These are phyloP conservation scores for Planiliza haematocheilus DNA, from an alignment of 2,113 vertebrate species.

Conservation along the genomic window DNA sequence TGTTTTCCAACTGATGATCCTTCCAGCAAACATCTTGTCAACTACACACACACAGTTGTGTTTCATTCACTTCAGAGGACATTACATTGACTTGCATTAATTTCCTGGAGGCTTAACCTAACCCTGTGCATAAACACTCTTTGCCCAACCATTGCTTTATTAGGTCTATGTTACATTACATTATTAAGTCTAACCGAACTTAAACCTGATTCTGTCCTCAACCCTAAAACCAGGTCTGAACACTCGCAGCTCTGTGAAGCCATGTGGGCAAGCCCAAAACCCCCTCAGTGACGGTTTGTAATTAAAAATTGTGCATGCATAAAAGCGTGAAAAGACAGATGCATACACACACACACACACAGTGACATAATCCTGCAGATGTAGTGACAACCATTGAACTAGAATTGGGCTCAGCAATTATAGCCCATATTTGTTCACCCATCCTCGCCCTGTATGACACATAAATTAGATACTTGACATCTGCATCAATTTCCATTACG, in stretches of 20 bases:
- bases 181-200: not conserved
- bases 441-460: conserved; percentile 16
- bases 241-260: not conserved
- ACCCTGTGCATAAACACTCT: too few relatives aligned
- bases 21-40: conserved; percentile 19
- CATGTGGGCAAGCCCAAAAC: not conserved
- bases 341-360: conserved; percentile 10
- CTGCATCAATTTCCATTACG: conserved; percentile 68
- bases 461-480: conserved; percentile 68
- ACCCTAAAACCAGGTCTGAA: not conserved
- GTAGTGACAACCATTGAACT: conserved; percentile 53
- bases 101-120: too few relatives aligned
- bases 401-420: conserved; percentile 57
- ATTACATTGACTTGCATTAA: too few relatives aligned
- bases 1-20: conserved; percentile 19
- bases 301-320: not conserved
- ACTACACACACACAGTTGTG: conserved; percentile 2
- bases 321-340: not conserved
- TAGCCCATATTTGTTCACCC: conserved; percentile 17
- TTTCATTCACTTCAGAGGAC: too few relatives aligned
- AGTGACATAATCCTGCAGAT: conserved; percentile 44
- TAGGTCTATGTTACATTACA: too few relatives aligned
- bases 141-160: too few relatives aligned
- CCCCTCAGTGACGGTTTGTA: not conserved
- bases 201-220: not conserved